Base-by-base conservation (phyloP, 2,888 invertebrate genomes). In the Trachelus stipa region DNA sequence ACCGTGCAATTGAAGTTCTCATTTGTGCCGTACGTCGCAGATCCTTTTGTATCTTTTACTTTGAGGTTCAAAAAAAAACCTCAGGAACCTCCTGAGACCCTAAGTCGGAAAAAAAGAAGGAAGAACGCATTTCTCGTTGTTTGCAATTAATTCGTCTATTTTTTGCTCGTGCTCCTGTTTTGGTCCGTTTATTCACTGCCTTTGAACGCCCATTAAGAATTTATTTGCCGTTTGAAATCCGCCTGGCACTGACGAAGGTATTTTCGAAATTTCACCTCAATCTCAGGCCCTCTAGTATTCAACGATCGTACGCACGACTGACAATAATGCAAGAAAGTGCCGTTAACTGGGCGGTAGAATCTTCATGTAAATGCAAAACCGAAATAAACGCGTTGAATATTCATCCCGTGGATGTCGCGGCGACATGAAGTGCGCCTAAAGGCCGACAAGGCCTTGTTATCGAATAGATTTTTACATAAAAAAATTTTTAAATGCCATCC, bases 301-400 rank as follows among this genome's bases (percentile, higher is more conserved):
- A 56, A 15, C 56, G 56, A 56, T 56, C 56, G 56, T 56, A 56
- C 23, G 56, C 56, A 56, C 56, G 56, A 56, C 23, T 56, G 56
- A 56, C 56, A 56, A 23, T 56, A 56, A 56, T 56, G 56, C 23
- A 56, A 56, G 56, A 56, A 56, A 56, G 74, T 34, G 68, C 56
- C 73, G 76, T 71, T 40, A 37, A 73, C 71, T 30, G 15, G 30
- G 31, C 34, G 71, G 35, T 80, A 79, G 79, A 81, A 80, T 80
- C 76, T 74, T 77, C 82, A 74, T 76, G 79, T 75, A 78, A 84
- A 83, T 77, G 79, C 71, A 79, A 82, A 79, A 79, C 74, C 80
- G 79, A 83, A 81, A 81, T 80, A 81, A 69, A 56, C 74, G 34
- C 76, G 78, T 80, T 83, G 81, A 81, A 85, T 83, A 84, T 83